phyloP scores from a whole-genome alignment of 1,140 invertebrate genomes.

The Melitaea cinxia region DNA sequence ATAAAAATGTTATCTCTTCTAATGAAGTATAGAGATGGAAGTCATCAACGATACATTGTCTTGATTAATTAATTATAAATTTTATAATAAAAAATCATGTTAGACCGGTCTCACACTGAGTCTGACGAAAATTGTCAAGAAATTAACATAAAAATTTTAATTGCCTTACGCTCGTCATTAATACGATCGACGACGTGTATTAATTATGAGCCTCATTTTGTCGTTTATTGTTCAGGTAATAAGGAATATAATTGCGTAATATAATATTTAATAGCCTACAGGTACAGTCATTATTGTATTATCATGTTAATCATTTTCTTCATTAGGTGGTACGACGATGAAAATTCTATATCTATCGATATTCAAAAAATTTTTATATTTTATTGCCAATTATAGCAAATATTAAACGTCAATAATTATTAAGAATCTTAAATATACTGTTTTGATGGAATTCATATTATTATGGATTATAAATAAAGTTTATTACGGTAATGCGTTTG shows the following conservation, averaged over 20 bases:
- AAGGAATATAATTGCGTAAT: slow-evolving; percentile 1
- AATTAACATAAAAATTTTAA: slow-evolving; percentile 79
- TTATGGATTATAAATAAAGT: background rate
- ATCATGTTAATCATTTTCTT: slow-evolving; percentile 35
- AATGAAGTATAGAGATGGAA: slow-evolving; percentile 47
- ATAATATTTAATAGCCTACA: background rate
- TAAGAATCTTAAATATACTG: background rate
- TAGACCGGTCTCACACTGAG: slow-evolving; percentile 54
- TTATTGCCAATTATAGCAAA: slow-evolving; percentile 29
- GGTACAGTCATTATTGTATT: slow-evolving; percentile 13
- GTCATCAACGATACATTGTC: slow-evolving; percentile 53
- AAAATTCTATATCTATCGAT: slow-evolving; percentile 19
- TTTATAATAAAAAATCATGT: slow-evolving; percentile 51
- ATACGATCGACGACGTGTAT: slow-evolving; percentile 43
- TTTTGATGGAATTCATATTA: slow-evolving; percentile 8
- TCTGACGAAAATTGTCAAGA: slow-evolving; percentile 37
- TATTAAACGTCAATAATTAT: slow-evolving; percentile 20
- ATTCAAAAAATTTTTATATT: slow-evolving; percentile 9
- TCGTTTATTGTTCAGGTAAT: background rate
- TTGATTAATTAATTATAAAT: slow-evolving; percentile 72
- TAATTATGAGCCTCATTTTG: background rate
- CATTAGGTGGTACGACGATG: slow-evolving; percentile 22
- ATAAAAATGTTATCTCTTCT: slow-evolving; percentile 27
- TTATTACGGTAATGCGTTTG: background rate
- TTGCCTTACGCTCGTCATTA: slow-evolving; percentile 62